These are phyloP conservation scores for Euborellia annulipes DNA, from an alignment of 1,140 invertebrate species.

Conservation along the genomic window DNA sequence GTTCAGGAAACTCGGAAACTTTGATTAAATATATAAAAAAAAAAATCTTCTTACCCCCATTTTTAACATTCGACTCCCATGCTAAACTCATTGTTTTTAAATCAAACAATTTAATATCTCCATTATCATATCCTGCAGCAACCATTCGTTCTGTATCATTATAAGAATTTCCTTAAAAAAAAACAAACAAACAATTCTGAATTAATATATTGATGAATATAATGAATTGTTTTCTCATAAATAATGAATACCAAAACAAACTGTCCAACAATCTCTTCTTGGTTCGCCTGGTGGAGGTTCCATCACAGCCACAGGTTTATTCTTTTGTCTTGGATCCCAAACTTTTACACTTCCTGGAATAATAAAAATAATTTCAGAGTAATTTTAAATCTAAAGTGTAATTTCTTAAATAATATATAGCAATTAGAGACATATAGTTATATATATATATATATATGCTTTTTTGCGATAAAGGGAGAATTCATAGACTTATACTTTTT, in stretches of 20 bases:
- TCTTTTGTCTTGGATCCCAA: constrained; percentile 86
- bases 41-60: constrained; percentile 65
- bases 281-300: constrained; percentile 44
- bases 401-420: no score
- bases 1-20: constrained; percentile 1
- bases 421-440: not conserved
- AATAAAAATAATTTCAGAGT: no score
- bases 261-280: constrained; percentile 70
- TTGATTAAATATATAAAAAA: no score
- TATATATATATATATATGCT: not conserved
- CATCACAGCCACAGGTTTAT: constrained; percentile 77
- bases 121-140: constrained; percentile 89
- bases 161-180: constrained; percentile 51
- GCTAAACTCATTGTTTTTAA: constrained; percentile 63
- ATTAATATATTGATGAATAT: no score
- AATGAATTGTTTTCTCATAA: no score
- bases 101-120: constrained; percentile 91
- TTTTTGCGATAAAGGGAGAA: not conserved
- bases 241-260: constrained; percentile 64
- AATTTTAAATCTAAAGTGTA: no score
- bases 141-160: constrained; percentile 71
- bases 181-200: not conserved
- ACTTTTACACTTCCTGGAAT: constrained; percentile 68
- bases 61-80: constrained; percentile 88
- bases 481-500: not conserved